Percentiles rank a stretch among this genome's conserved stretches.
phyloP scores from a whole-genome alignment of 2,797 vertebrate genomes.

The Trematomus bernacchii region DNA sequence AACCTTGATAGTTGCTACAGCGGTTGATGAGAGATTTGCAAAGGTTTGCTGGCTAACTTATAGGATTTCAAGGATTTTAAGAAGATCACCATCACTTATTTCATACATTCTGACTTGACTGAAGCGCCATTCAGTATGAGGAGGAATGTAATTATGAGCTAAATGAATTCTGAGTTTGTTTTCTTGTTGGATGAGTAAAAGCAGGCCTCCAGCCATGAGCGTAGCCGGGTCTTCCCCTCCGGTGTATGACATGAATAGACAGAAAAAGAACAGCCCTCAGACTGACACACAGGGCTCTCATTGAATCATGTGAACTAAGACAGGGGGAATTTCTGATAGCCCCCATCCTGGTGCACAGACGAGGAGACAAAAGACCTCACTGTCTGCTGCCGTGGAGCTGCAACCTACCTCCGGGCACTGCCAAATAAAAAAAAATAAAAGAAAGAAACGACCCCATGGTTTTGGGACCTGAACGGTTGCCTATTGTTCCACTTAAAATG shows the following conservation, averaged over 20 bases:
- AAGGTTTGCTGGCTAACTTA: constrained; percentile 30
- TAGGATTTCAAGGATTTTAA: constrained; percentile 39
- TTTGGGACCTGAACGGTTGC: constrained; percentile 90
- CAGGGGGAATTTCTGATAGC: constrained; percentile 82
- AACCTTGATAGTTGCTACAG: not conserved
- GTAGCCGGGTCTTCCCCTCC: constrained; percentile 74
- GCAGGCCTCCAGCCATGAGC: constrained; percentile 72
- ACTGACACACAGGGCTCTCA: constrained; percentile 88
- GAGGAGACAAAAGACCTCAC: constrained; percentile 92
- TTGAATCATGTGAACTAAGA: constrained; percentile 90
- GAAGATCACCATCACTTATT: constrained; percentile 28
- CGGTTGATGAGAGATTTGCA: constrained; percentile 15
- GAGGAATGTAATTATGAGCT: constrained; percentile 72
- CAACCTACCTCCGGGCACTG: constrained; percentile 92
- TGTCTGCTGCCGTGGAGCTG: constrained; percentile 86
- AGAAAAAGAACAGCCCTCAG: constrained; percentile 88
- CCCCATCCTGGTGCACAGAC: constrained; percentile 86
- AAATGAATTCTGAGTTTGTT: constrained; percentile 71
- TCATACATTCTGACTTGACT: constrained; percentile 24
- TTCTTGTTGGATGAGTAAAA: constrained; percentile 77
- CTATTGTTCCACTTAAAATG: constrained; percentile 74
- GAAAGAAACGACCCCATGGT: constrained; percentile 85
- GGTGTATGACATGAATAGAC: constrained; percentile 85
- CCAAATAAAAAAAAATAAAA: constrained; percentile 80
- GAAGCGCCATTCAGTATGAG: constrained; percentile 46